A percentile compares a stretch with the other conserved stretches of the same genome.
Conservation (phyloP, 2,888 invertebrate genomes). For the Sphecodes monilicornis region DNA sequence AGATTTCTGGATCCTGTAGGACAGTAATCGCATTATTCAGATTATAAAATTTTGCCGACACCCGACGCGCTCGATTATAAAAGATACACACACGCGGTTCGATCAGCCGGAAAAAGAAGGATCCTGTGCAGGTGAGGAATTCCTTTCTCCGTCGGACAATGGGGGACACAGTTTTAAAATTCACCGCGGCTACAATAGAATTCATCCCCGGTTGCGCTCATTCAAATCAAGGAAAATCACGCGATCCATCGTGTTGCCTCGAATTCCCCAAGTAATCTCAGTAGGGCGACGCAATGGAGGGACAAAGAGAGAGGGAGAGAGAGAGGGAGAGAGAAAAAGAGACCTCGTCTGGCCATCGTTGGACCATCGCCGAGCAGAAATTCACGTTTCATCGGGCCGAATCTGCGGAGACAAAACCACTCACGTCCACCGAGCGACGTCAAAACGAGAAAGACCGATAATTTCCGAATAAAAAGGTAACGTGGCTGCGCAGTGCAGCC, state of each 20-base stretch:
- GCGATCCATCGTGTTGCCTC: slow-evolving; percentile 16
- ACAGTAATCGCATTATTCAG: neutral
- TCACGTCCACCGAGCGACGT: slow-evolving; percentile 44
- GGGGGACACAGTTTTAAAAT: slow-evolving; percentile 29
- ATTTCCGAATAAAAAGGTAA: slow-evolving; percentile 31
- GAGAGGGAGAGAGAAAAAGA: neutral
- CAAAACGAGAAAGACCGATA: slow-evolving; percentile 43
- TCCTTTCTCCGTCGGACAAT: slow-evolving; percentile 17
- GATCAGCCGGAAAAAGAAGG: neutral
- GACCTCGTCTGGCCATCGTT: slow-evolving; percentile 3
- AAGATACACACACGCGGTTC: neutral
- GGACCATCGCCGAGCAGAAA: slow-evolving; percentile 50
- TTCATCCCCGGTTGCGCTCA: slow-evolving; percentile 23
- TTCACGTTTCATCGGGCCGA: slow-evolving; percentile 48
- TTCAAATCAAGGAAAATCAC: slow-evolving; percentile 30
- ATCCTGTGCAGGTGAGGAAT: neutral
- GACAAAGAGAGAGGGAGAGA: neutral
- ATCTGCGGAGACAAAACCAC: slow-evolving; percentile 50
- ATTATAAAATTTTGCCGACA: neutral
- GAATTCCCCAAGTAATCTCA: slow-evolving; percentile 37
- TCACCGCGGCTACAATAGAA: slow-evolving; percentile 27
- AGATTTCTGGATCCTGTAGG: neutral
- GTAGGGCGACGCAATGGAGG: slow-evolving; percentile 5
- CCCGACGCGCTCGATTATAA: neutral
- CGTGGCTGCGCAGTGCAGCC: slow-evolving; percentile 26